These are phyloP conservation scores for Labroides dimidiatus DNA, from an alignment of 2,797 vertebrate species.

Conservation along the genomic window DNA sequence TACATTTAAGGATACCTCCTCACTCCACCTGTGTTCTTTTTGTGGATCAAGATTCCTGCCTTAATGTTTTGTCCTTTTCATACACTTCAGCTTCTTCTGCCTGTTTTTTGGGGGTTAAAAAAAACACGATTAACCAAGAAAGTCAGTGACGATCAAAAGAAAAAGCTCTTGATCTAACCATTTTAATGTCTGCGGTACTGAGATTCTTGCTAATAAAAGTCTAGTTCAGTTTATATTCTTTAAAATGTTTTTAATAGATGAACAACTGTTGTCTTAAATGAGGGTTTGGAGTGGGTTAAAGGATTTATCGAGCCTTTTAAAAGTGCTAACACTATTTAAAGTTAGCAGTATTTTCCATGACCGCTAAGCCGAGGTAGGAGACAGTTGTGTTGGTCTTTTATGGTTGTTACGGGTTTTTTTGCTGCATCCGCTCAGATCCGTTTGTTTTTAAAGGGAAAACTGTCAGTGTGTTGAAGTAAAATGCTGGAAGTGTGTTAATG, in stretches of 20 bases:
- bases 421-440: neutral
- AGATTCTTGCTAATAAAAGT: conserved; percentile 12
- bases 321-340: conserved; percentile 19
- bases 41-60: conserved; percentile 15
- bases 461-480: conserved; percentile 17
- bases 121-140: no score
- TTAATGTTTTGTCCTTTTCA: conserved; percentile 27
- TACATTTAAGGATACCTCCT: conserved; percentile 5
- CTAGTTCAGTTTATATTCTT: conserved; percentile 17
- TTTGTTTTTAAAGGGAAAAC: conserved; percentile 32
- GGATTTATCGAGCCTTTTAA: conserved; percentile 5
- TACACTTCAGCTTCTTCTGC: neutral
- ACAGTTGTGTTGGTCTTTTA: neutral
- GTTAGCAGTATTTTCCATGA: neutral
- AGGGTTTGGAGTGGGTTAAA: neutral
- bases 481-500: conserved; percentile 39
- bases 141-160: no score
- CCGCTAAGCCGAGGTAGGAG: neutral
- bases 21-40: neutral
- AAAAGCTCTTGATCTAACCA: neutral
- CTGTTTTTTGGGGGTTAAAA: neutral
- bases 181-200: conserved; percentile 13
- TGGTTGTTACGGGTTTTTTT: neutral
- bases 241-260: conserved; percentile 21
- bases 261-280: conserved; percentile 1